These are phyloP conservation scores for Notolabrus celidotus DNA, from an alignment of 2,797 vertebrate genomes.

Conservation along the genomic window DNA sequence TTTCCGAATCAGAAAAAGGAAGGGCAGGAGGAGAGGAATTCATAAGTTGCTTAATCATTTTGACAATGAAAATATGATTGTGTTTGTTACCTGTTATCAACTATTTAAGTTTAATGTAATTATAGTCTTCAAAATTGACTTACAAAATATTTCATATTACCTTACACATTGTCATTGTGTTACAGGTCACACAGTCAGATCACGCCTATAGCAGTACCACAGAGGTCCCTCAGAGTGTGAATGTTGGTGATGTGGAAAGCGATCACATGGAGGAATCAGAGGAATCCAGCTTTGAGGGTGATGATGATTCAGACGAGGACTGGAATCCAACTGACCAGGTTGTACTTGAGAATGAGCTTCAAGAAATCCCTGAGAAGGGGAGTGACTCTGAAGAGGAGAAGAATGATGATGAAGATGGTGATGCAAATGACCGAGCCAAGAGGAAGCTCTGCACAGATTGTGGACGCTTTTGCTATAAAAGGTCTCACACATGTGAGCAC, in stretches of 20 bases:
- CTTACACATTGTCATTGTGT: no score
- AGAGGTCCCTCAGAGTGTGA: constrained; percentile 9
- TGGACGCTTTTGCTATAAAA: constrained; percentile 40
- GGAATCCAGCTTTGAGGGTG: constrained; percentile 4
- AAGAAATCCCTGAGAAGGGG: not conserved
- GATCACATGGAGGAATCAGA: not conserved
- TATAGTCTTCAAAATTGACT: no score
- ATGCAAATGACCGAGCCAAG: not conserved
- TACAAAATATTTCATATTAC: no score
- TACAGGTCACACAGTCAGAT: no score
- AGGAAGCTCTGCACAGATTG: constrained; percentile 63
- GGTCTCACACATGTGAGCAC: constrained; percentile 55
- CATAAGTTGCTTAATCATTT: no score
- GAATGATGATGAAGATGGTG: not conserved
- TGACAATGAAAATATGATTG: no score
- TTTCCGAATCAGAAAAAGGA: no score
- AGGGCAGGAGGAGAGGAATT: no score
- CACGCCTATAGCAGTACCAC: not conserved
- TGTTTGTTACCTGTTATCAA: no score
- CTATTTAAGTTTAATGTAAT: no score
- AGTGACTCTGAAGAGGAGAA: not conserved
- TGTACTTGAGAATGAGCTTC: no score
- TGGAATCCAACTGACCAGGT: constrained; percentile 11
- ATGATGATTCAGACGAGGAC: constrained; percentile 37
- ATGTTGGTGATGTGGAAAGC: constrained; percentile 20